Conservation (phyloP, 2,797 vertebrate species). For the Diceros bicornis region DNA sequence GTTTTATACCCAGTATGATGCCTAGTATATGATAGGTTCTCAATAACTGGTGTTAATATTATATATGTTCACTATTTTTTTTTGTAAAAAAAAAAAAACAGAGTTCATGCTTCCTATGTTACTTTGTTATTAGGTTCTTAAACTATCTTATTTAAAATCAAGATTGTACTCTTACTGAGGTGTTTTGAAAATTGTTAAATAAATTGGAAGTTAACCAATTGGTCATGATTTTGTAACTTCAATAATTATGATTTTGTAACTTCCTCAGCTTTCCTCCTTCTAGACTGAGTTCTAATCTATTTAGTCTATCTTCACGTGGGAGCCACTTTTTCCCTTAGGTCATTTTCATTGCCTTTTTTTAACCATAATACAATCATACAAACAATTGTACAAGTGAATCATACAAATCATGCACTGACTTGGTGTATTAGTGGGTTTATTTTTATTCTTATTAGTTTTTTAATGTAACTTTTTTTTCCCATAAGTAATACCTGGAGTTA, state of each 20-base stretch:
- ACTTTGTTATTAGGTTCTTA: not conserved
- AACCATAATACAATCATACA: not conserved
- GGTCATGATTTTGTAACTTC: not conserved
- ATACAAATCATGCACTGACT: not conserved
- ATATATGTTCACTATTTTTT: not conserved
- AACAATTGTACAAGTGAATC: not conserved
- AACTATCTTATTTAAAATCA: constrained; percentile 10
- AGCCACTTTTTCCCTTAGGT: constrained; percentile 15
- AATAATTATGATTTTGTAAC: constrained; percentile 37
- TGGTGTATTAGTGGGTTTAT: constrained; percentile 11
- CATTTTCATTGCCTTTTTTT: not conserved
- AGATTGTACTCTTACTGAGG: not conserved
- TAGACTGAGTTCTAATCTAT: not conserved
- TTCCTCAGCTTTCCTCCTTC: constrained; percentile 9
- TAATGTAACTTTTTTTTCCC: not conserved
- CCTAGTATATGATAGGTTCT: not conserved
- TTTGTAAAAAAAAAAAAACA: not conserved
- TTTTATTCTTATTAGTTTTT: constrained; percentile 20
- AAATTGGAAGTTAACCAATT: not conserved
- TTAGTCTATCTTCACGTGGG: not conserved
- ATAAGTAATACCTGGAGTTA: not conserved
- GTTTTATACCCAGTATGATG: not conserved
- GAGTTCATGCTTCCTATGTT: not conserved
- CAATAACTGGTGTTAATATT: not conserved
- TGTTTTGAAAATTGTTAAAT: constrained; percentile 3